phyloP scores from a whole-genome alignment of 2,888 invertebrate genomes.

The Marronus borbonicus region DNA sequence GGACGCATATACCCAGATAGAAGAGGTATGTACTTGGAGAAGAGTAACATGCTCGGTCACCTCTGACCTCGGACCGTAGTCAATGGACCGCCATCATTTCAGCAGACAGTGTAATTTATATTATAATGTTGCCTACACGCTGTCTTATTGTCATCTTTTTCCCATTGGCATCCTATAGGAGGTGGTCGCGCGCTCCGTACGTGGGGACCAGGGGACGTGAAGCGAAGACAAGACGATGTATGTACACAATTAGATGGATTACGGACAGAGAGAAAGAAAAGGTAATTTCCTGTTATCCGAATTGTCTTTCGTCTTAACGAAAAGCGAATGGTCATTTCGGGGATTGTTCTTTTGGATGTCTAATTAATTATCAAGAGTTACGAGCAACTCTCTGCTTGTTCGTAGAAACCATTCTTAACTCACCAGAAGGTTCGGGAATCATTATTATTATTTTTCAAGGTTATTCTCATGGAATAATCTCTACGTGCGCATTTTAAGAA shows the following conservation, averaged over 20 bases:
- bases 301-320: constrained; percentile 3
- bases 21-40: constrained; percentile 27
- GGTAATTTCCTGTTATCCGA: constrained; percentile 18
- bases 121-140: constrained; percentile 59
- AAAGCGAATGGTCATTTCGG: constrained; percentile 1
- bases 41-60: constrained; percentile 67
- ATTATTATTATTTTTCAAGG: no score
- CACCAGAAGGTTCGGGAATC: no score
- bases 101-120: constrained; percentile 68
- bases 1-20: constrained; percentile 37
- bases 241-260: constrained; percentile 11
- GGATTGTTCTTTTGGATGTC: neutral
- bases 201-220: neutral
- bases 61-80: constrained; percentile 66
- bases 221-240: neutral
- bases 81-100: constrained; percentile 69
- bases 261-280: constrained; percentile 8
- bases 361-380: constrained; percentile 18
- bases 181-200: constrained; percentile 1
- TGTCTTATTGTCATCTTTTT: constrained; percentile 53
- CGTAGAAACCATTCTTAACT: no score
- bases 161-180: constrained; percentile 52
- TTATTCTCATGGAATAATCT: no score
- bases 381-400: neutral
- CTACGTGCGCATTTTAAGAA: no score